phyloP scores from a whole-genome alignment of 2,888 invertebrate genomes.

The Drosophila borborema region DNA sequence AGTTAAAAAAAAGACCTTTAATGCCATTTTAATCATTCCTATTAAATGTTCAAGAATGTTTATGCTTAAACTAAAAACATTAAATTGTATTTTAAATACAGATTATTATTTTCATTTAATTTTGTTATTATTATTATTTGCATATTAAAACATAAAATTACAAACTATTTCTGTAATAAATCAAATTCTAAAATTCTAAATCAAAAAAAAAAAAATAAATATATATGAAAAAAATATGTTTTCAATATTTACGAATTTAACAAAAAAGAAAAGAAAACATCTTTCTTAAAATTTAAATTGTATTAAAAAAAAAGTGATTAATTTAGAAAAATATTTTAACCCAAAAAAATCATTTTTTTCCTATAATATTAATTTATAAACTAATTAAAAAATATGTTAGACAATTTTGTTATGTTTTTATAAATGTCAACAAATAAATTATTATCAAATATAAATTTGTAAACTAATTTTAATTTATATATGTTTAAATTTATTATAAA shows the following conservation, averaged over 20 bases:
- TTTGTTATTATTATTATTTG: no score
- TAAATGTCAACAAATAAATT: not conserved
- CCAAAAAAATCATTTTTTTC: not conserved
- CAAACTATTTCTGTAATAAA: no score
- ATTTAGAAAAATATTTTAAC: no score
- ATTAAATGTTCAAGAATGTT: not conserved
- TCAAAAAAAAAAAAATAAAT: no score
- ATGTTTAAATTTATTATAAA: not conserved
- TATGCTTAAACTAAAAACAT: not conserved
- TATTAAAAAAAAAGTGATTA: not conserved
- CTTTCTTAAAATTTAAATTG: not conserved
- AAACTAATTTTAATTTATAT: not conserved
- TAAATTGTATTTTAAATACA: no score
- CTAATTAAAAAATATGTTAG: not conserved
- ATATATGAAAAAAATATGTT: no score
- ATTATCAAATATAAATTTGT: not conserved
- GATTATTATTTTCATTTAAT: no score
- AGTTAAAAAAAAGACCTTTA: not conserved
- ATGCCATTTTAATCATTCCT: not conserved
- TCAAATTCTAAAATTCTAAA: no score
- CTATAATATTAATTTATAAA: no score
- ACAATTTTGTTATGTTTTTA: not conserved
- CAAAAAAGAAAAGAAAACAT: no score
- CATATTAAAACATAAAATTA: no score
- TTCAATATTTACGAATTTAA: no score